A percentile compares a stretch with the other conserved stretches of the same genome.
Conservation (phyloP, 2,113 vertebrate species). For the Gambusia holbrooki region DNA sequence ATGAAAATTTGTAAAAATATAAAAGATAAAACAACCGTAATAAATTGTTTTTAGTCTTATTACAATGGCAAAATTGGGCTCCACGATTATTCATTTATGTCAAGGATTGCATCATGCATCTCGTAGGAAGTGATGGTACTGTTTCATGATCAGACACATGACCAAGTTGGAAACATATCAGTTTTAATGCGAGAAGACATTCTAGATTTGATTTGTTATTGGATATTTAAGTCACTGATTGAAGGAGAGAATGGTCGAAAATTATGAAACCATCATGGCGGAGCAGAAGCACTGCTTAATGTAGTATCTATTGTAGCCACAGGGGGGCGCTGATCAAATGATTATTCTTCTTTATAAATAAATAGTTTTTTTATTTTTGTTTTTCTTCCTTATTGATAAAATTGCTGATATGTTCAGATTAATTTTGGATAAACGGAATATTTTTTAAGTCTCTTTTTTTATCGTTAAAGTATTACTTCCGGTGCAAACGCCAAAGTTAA, state of each 20-base stretch:
- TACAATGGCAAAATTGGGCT: too few relatives aligned
- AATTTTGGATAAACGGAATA: not conserved
- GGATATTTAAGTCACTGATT: not conserved
- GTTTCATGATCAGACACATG: too few relatives aligned
- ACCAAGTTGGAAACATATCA: not conserved
- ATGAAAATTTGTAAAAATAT: too few relatives aligned
- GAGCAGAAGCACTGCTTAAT: not conserved
- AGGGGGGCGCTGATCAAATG: constrained; percentile 20
- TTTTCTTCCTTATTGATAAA: not conserved
- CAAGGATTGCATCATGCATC: too few relatives aligned
- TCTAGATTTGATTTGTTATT: not conserved
- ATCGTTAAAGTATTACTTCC: constrained; percentile 54
- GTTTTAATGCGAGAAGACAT: not conserved
- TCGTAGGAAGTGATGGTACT: too few relatives aligned
- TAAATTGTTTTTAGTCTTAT: too few relatives aligned
- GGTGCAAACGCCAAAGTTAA: constrained; percentile 65
- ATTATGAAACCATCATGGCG: not conserved
- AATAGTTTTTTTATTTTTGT: not conserved
- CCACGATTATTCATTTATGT: too few relatives aligned
- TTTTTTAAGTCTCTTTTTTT: not conserved
- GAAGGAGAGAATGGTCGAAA: not conserved
- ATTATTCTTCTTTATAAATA: not conserved
- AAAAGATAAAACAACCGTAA: too few relatives aligned
- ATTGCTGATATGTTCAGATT: too few relatives aligned
- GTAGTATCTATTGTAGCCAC: not conserved